Conservation (phyloP, 2,888 invertebrate species). For the Augiades crinisus region DNA sequence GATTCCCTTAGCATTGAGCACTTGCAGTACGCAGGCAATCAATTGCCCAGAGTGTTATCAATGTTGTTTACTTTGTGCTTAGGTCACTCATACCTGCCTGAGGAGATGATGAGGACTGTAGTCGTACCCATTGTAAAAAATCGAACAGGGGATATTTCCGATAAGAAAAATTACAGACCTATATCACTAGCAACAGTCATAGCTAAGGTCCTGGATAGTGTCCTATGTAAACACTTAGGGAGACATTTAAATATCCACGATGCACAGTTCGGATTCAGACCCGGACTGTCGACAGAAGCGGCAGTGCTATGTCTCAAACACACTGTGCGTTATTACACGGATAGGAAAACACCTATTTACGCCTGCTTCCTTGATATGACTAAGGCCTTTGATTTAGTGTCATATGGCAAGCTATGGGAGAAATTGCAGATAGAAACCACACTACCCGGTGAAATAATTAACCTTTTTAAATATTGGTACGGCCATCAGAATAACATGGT, state of each 20-base stretch:
- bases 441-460: background rate
- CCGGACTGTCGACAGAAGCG: background rate
- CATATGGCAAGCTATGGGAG: slow-evolving; percentile 3
- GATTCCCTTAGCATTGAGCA: background rate
- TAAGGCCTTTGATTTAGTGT: slow-evolving; percentile 14
- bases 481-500: slow-evolving; percentile 5
- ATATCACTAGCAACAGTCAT: background rate
- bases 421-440: background rate
- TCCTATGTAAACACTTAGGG: background rate
- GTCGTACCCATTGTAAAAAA: background rate
- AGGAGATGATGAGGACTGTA: background rate
- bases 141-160: background rate
- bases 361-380: slow-evolving; percentile 21
- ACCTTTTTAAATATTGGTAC: slow-evolving; percentile 16
- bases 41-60: background rate
- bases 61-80: background rate
- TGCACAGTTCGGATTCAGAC: background rate
- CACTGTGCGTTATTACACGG: background rate
- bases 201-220: background rate
- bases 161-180: background rate
- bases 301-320: background rate
- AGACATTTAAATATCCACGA: background rate
- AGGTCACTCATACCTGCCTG: background rate
- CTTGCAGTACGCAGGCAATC: background rate
- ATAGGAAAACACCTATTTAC: slow-evolving; percentile 9